These are phyloP conservation scores for Diabrotica balteata DNA, from an alignment of 2,888 invertebrate genomes.

Conservation along the genomic window DNA sequence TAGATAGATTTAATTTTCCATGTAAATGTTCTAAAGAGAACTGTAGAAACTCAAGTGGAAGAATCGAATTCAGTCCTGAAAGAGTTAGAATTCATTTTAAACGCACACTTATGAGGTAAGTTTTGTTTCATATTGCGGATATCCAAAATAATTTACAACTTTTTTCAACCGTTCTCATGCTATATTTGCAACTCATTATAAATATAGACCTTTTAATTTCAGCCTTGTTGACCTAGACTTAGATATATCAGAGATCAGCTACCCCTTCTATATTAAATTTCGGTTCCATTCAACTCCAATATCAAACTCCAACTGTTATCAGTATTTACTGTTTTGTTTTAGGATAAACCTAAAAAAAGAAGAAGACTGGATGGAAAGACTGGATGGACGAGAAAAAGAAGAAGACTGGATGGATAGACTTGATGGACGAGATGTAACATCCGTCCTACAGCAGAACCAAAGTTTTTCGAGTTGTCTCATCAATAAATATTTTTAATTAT, in stretches of 20 bases:
- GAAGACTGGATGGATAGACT: conserved; percentile 43
- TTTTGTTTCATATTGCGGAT: background rate
- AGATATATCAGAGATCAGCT: too few relatives aligned
- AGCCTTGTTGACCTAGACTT: too few relatives aligned
- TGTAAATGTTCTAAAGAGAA: conserved; percentile 96
- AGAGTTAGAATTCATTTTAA: conserved; percentile 96
- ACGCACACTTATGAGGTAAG: conserved; percentile 87
- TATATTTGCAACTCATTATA: background rate
- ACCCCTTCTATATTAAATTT: too few relatives aligned
- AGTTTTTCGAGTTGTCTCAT: conserved; percentile 35
- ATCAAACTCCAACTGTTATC: too few relatives aligned
- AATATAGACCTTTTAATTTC: too few relatives aligned
- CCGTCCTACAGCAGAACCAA: conserved; percentile 14
- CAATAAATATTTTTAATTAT: conserved; percentile 47
- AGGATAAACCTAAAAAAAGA: conserved; percentile 74
- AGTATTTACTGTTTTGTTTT: background rate
- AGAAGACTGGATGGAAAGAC: conserved; percentile 26
- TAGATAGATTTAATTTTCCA: conserved; percentile 94
- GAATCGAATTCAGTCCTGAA: conserved; percentile 95
- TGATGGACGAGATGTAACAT: conserved; percentile 61
- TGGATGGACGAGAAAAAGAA: conserved; percentile 61
- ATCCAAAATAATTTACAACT: background rate
- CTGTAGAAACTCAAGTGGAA: conserved; percentile 89
- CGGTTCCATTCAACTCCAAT: too few relatives aligned
- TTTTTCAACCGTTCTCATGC: too few relatives aligned